Conservation (phyloP, 1,140 invertebrate species). For the Achatina immaculata region DNA sequence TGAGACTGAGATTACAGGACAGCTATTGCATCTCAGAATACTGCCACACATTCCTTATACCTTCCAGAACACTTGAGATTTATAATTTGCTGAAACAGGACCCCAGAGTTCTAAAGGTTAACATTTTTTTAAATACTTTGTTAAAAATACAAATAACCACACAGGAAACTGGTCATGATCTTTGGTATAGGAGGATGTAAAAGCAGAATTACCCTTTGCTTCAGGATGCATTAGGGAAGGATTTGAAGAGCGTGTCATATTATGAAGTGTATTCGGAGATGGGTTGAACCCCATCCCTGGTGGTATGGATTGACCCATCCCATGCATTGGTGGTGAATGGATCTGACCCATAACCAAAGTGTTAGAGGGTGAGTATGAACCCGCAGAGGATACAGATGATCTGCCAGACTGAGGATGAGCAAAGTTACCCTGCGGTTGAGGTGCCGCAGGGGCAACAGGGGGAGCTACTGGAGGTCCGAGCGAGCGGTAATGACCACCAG, state of each 20-base stretch:
- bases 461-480: constrained; percentile 91
- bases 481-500: constrained; percentile 80
- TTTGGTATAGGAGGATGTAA: not conserved
- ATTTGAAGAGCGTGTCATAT: constrained; percentile 30
- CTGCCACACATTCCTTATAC: too few relatives aligned
- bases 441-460: constrained; percentile 90
- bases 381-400: constrained; percentile 27
- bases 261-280: constrained; percentile 21
- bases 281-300: constrained; percentile 17
- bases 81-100: too few relatives aligned
- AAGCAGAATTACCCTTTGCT: constrained; percentile 36
- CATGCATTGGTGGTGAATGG: constrained; percentile 24
- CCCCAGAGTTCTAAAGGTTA: too few relatives aligned
- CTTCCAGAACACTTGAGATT: too few relatives aligned
- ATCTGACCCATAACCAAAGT: constrained; percentile 32
- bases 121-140: too few relatives aligned
- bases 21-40: too few relatives aligned
- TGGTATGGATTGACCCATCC: constrained; percentile 30
- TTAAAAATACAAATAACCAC: too few relatives aligned
- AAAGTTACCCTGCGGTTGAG: constrained; percentile 70
- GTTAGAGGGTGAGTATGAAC: constrained; percentile 32
- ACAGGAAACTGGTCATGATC: not conserved
- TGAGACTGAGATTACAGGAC: too few relatives aligned
- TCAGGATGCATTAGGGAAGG: constrained; percentile 36
- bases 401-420: constrained; percentile 70